Evolutionary conservation across 23 tunicate genomes (phyloP), one percentile per base, ranked within the genome.

Genomic region (Ascidia mentula): DNA sequence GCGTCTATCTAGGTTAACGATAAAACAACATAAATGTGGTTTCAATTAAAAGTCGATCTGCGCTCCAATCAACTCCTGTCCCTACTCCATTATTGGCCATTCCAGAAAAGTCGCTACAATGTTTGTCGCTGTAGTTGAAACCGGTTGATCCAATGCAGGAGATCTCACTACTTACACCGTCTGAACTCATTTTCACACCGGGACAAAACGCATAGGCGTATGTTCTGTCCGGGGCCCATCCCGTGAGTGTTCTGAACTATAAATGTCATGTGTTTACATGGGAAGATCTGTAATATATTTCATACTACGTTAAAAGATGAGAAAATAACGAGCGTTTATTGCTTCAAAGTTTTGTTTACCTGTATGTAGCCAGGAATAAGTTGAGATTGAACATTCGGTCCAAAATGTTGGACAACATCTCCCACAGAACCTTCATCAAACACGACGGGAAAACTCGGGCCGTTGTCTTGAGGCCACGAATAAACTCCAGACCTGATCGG

Each of bases 41-140:
- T 77, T 42, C 80, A 32, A 77, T 31, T 35, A 77, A 6, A 0
- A 26, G 4, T 42, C 13, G 8, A 31, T 24, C 32, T 0, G 59
- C 60, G 31, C 65, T 40, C 61, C 61, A 77, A 1, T 15, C 35
- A 1, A 2, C n/a, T 18, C 31, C 36, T 0, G 69, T 40, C 7
- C 80, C 80, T 20, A 36, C 30, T 1, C 80, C 80, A 42, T 31
- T 30, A 34, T 35, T 40, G 6, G 60, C 80, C 35, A 77, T 26
- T 22, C 69, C 85, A 36, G 85, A 77, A 40, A 71, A 81, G 45
- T 81, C 85, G 0, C 85, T 77, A 7, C 85, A 81, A n/a, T 81
- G 72, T 0, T 46, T 34, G 34, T 69, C 85, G 35, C 32, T 59
- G 70, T 31, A 71, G 78, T 39, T 72, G 20, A 40, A 32, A 9